Evolutionary conservation across 2,797 vertebrate species (phyloP).

Genomic region (Hypotaenidia okinawae): DNA sequence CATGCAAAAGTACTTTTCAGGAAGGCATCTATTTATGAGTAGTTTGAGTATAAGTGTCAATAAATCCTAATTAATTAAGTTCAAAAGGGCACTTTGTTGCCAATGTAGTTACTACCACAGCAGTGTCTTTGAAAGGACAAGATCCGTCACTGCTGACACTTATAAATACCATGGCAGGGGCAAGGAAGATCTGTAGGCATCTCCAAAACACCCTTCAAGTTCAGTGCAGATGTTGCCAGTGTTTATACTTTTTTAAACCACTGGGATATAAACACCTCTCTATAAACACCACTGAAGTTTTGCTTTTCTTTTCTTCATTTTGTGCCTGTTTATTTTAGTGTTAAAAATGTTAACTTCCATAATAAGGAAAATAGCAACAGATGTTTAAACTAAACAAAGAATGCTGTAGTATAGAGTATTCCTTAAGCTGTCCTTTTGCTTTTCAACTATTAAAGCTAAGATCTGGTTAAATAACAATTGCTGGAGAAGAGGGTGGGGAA

Average conservation of each 20-base stretch:
- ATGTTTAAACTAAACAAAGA: conserved; percentile 73
- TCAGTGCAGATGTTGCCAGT: conserved; percentile 59
- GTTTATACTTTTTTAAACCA: conserved; percentile 67
- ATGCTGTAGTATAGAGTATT: background rate
- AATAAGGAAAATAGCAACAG: conserved; percentile 74
- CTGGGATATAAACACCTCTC: conserved; percentile 64
- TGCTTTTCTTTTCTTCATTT: conserved; percentile 72
- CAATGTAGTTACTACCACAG: background rate
- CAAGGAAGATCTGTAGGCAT: conserved; percentile 22
- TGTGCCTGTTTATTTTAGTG: conserved; percentile 73
- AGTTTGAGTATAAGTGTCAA: conserved; percentile 1
- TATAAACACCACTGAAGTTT: conserved; percentile 63
- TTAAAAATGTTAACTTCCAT: conserved; percentile 74
- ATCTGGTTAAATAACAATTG: conserved; percentile 35
- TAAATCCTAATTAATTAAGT: background rate
- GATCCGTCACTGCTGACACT: conserved; percentile 17
- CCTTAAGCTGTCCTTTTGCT: background rate
- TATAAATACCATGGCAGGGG: background rate
- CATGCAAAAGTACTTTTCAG: conserved; percentile 32
- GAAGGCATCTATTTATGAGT: conserved; percentile 10
- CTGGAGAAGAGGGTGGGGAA: background rate
- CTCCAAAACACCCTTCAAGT: conserved; percentile 29
- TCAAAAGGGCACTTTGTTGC: background rate
- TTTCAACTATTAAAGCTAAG: conserved; percentile 36
- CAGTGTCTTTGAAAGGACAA: background rate